Conservation (phyloP, 2,888 invertebrate genomes). For the Trachelus tabidus region DNA sequence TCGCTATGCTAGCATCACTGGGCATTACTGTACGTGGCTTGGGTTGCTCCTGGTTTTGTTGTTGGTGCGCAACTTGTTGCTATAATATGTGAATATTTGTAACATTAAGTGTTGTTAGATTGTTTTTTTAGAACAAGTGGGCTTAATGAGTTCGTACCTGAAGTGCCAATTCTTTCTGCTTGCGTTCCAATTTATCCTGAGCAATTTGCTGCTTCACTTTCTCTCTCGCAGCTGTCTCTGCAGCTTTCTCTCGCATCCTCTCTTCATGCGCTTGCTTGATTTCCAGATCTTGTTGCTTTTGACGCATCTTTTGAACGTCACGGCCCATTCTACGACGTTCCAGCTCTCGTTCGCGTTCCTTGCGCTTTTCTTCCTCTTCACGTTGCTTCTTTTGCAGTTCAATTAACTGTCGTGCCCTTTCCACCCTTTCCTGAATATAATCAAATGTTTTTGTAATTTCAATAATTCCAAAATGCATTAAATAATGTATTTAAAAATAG, state of each 20-base stretch:
- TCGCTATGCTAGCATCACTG: slow-evolving; percentile 68
- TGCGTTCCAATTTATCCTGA: slow-evolving; percentile 81
- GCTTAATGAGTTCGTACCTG: slow-evolving; percentile 39
- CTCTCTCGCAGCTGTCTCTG: slow-evolving; percentile 80
- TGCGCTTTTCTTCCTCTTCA: slow-evolving; percentile 74
- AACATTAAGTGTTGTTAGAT: not conserved
- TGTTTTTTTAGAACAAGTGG: not conserved
- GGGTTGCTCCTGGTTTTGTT: slow-evolving; percentile 25
- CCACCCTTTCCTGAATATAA: slow-evolving; percentile 70
- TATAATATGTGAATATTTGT: slow-evolving; percentile 21
- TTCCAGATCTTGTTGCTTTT: slow-evolving; percentile 82
- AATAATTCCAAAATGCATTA: too few species aligned
- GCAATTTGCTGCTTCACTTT: slow-evolving; percentile 86
- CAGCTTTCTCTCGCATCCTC: slow-evolving; percentile 80
- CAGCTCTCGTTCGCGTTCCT: slow-evolving; percentile 74
- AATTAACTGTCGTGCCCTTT: slow-evolving; percentile 75
- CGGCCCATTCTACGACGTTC: slow-evolving; percentile 81
- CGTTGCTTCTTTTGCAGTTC: slow-evolving; percentile 70
- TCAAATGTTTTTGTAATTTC: not conserved
- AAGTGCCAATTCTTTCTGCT: slow-evolving; percentile 59
- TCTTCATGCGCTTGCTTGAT: slow-evolving; percentile 79
- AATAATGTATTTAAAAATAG: too few species aligned
- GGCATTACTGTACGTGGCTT: slow-evolving; percentile 12
- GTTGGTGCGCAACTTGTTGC: slow-evolving; percentile 34
- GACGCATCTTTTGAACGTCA: slow-evolving; percentile 77